Conservation (phyloP, 2,113 vertebrate genomes). For the Alouatta palliata region DNA sequence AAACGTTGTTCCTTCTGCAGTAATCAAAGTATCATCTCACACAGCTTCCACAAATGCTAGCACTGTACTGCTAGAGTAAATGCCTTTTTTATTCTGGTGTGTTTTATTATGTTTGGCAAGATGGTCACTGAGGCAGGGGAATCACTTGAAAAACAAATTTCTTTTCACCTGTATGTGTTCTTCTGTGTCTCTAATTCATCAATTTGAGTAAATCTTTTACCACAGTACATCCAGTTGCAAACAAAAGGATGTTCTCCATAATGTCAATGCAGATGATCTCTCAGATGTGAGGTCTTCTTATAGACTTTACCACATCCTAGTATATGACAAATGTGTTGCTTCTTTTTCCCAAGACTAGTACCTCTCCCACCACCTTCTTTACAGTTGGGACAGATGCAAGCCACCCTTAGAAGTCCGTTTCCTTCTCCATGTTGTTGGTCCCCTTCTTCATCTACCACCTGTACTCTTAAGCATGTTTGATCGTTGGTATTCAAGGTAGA, state of each 20-base stretch:
- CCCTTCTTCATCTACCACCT: slow-evolving; percentile 95
- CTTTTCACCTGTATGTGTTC: slow-evolving; percentile 99
- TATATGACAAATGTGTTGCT: slow-evolving; percentile 99
- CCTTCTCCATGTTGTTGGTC: slow-evolving; percentile 95
- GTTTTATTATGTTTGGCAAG: slow-evolving; percentile 99
- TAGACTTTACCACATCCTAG: slow-evolving; percentile 98
- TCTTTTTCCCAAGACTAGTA: slow-evolving; percentile 96
- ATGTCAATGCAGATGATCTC: slow-evolving; percentile 99
- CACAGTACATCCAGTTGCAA: slow-evolving; percentile 99
- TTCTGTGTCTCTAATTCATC: slow-evolving; percentile 98
- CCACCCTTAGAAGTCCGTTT: slow-evolving; percentile 96
- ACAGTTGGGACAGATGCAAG: slow-evolving; percentile 98
- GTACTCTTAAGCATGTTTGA: slow-evolving; percentile 95
- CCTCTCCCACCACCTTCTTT: slow-evolving; percentile 98
- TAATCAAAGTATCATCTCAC: slow-evolving; percentile 96
- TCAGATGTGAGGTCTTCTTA: slow-evolving; percentile 98
- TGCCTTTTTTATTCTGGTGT: slow-evolving; percentile 99
- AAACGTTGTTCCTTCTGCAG: slow-evolving; percentile 96
- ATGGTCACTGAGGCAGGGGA: slow-evolving; percentile 87
- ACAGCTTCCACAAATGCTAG: slow-evolving; percentile 94
- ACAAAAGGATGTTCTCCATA: slow-evolving; percentile 97
- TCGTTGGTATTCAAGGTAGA: slow-evolving; percentile 97
- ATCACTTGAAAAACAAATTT: slow-evolving; percentile 89
- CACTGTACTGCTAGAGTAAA: slow-evolving; percentile 93
- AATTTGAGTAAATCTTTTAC: slow-evolving; percentile 98